phyloP scores from a whole-genome alignment of 2,113 vertebrate species.

The Hassar affinis region DNA sequence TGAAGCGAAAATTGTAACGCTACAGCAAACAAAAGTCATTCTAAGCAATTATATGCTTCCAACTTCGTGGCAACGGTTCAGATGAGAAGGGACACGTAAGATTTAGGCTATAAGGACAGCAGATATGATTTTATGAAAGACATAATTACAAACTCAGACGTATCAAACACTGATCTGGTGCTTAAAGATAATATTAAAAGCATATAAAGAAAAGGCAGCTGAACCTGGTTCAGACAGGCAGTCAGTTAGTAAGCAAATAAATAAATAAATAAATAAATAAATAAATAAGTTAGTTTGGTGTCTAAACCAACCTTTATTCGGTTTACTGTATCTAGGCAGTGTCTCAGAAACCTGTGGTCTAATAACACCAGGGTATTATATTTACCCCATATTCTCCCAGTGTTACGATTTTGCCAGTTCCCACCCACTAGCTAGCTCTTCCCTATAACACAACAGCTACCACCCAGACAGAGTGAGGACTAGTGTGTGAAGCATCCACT shows the following conservation, averaged over 20 bases:
- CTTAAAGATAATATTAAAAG: not conserved
- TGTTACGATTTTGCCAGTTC: not conserved
- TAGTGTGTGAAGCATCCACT: not conserved
- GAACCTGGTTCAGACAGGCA: not conserved
- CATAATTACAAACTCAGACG: not conserved
- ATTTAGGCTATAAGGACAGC: not conserved
- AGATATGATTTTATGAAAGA: too few species aligned
- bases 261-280: too few species aligned
- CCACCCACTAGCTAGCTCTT: not conserved
- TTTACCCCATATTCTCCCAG: not conserved
- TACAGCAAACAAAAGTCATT: not conserved
- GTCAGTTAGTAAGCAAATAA: too few species aligned
- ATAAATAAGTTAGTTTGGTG: not conserved
- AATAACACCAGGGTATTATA: not conserved
- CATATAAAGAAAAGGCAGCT: not conserved
- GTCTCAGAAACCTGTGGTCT: not conserved
- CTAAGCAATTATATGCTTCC: not conserved
- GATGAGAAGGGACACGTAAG: not conserved
- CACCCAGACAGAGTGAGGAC: not conserved
- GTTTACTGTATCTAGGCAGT: not conserved
- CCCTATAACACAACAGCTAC: not conserved
- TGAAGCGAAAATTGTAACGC: not conserved
- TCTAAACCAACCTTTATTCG: not conserved
- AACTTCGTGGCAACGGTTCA: not conserved
- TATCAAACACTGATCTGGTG: not conserved